These are phyloP conservation scores for Dicentrarchus labrax DNA, from an alignment of 2,113 vertebrate species.

Conservation along the genomic window DNA sequence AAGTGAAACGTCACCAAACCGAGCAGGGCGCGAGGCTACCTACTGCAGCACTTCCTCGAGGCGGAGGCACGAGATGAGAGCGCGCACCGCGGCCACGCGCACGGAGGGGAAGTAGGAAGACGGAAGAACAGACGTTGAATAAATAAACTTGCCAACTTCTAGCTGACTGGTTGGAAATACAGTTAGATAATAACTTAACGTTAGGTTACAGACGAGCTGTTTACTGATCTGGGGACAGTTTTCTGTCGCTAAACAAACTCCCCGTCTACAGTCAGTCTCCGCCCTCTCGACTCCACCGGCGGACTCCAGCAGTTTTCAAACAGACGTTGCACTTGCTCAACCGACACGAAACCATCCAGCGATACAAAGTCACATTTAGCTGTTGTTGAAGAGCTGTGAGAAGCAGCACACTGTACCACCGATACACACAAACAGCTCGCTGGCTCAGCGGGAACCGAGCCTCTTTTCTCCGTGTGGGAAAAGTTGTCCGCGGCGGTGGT, in stretches of 20 bases:
- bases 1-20: neutral
- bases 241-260: conserved; percentile 19
- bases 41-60: conserved; percentile 64
- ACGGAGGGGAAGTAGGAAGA: conserved; percentile 68
- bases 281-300: conserved; percentile 39
- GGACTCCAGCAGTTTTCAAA: conserved; percentile 65
- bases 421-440: neutral
- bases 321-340: conserved; percentile 62
- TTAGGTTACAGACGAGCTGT: conserved; percentile 1
- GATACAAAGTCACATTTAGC: conserved; percentile 55
- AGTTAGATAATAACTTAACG: conserved; percentile 20
- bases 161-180: conserved; percentile 26
- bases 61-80: conserved; percentile 21
- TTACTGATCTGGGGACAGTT: conserved; percentile 3
- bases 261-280: conserved; percentile 34
- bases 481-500: conserved; percentile 58
- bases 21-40: conserved; percentile 16
- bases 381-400: conserved; percentile 13
- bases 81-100: conserved; percentile 65
- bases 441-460: conserved; percentile 3
- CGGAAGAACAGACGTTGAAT: conserved; percentile 68
- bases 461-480: conserved; percentile 33
- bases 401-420: neutral
- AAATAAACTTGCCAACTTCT: conserved; percentile 72
- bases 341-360: conserved; percentile 41